These are phyloP conservation scores for Habroteleia sp. DNA, from an alignment of 2,888 invertebrate genomes.

Conservation along the genomic window DNA sequence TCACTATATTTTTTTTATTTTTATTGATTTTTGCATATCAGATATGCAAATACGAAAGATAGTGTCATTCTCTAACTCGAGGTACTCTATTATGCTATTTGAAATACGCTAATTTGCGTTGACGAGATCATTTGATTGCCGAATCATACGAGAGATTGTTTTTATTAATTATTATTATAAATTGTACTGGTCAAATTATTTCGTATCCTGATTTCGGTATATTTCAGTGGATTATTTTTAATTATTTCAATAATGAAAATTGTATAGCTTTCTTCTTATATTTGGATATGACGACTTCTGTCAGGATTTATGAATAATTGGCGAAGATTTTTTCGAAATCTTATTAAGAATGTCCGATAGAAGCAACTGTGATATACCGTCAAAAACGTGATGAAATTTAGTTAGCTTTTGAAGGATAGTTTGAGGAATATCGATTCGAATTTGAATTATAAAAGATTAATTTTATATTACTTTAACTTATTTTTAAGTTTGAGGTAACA, in stretches of 20 bases:
- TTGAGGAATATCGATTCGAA: constrained; percentile 23
- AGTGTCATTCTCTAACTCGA: constrained; percentile 74
- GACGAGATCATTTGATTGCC: not conserved
- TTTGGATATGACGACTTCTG: constrained; percentile 43
- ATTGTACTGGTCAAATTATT: constrained; percentile 13
- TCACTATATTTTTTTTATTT: constrained; percentile 65
- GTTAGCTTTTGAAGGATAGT: constrained; percentile 50
- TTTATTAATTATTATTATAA: constrained; percentile 5
- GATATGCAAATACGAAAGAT: constrained; percentile 76
- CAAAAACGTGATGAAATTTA: constrained; percentile 54
- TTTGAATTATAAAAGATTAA: constrained; percentile 20
- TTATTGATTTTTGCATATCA: constrained; percentile 71
- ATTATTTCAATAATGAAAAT: constrained; percentile 12
- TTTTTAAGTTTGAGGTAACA: constrained; percentile 9
- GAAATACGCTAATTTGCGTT: constrained; percentile 12
- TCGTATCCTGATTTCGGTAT: constrained; percentile 16
- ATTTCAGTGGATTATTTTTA: constrained; percentile 13
- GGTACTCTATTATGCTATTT: constrained; percentile 58
- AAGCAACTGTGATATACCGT: constrained; percentile 68
- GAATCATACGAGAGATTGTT: not conserved
- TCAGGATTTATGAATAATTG: constrained; percentile 9
- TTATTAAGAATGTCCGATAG: constrained; percentile 57
- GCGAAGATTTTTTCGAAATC: constrained; percentile 35
- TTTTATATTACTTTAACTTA: constrained; percentile 18
- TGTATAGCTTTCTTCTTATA: constrained; percentile 3